Conservation (phyloP, 2,113 vertebrate species). For the Ia io region DNA sequence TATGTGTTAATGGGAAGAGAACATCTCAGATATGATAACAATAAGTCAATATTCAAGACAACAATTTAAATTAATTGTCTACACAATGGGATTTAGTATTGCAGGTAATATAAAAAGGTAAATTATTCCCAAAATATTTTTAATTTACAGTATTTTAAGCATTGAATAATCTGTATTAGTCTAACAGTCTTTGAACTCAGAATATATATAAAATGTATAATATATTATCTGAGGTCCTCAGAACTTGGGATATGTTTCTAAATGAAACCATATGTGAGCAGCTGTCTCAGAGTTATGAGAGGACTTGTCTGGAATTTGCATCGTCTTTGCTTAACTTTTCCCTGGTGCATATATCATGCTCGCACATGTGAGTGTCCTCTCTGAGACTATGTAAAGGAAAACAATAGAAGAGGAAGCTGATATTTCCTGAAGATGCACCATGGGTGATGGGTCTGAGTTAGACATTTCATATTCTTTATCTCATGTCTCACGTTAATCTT, state of each 20-base stretch:
- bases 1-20: neutral
- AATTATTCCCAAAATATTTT: neutral
- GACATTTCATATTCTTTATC: neutral
- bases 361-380: neutral
- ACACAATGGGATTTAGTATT: neutral
- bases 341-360: neutral
- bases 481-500: neutral
- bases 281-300: neutral
- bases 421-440: neutral
- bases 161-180: neutral
- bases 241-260: neutral
- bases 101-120: neutral
- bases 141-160: neutral
- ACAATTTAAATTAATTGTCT: neutral
- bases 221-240: neutral
- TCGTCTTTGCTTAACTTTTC: neutral
- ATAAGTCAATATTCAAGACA: neutral
- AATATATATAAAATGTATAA: neutral
- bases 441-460: neutral
- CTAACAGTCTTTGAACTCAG: neutral
- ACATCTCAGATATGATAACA: neutral
- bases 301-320: neutral
- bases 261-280: slow-evolving; percentile 10
- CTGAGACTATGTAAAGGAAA: neutral
- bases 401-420: neutral